A percentile compares a stretch with the other conserved stretches of the same genome.
Conservation (phyloP, 92 coral and sea anemone species). For the Siderastrea siderea region DNA sequence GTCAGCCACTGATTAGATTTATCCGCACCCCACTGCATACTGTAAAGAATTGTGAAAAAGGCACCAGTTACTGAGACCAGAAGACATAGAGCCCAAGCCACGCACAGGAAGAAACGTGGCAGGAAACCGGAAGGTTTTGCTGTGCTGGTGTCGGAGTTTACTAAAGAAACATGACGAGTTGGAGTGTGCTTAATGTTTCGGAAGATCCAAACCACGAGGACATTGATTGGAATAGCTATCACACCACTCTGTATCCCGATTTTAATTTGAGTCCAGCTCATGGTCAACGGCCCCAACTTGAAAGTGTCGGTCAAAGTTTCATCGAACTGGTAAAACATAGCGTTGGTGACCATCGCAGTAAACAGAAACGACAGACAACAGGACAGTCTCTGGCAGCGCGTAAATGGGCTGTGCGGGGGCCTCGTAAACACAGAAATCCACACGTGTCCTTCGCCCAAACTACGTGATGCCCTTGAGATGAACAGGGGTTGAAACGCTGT, state of each 20-base stretch:
- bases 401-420: constrained; percentile 87
- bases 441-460: constrained; percentile 84
- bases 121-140: constrained; percentile 72
- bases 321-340: constrained; percentile 90
- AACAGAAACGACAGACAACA: constrained; percentile 87
- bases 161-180: not conserved
- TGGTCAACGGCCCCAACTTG: constrained; percentile 80
- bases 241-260: constrained; percentile 90
- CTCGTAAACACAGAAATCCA: constrained; percentile 86
- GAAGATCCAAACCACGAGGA: constrained; percentile 77
- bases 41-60: constrained; percentile 80
- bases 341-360: constrained; percentile 86
- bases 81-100: constrained; percentile 76
- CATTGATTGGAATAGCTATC: constrained; percentile 84
- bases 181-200: constrained; percentile 62
- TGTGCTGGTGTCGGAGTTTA: not conserved
- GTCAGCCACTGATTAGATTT: constrained; percentile 84
- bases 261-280: constrained; percentile 89
- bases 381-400: constrained; percentile 84
- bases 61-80: constrained; percentile 76
- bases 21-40: constrained; percentile 82
- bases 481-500: constrained; percentile 73
- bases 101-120: constrained; percentile 71
- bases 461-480: constrained; percentile 69
- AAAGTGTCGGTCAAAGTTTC: constrained; percentile 75